Evolutionary conservation across 2,797 vertebrate genomes (phyloP), one percentile per base, ranked within the genome.

Genomic region (Geotrypetes seraphini): DNA sequence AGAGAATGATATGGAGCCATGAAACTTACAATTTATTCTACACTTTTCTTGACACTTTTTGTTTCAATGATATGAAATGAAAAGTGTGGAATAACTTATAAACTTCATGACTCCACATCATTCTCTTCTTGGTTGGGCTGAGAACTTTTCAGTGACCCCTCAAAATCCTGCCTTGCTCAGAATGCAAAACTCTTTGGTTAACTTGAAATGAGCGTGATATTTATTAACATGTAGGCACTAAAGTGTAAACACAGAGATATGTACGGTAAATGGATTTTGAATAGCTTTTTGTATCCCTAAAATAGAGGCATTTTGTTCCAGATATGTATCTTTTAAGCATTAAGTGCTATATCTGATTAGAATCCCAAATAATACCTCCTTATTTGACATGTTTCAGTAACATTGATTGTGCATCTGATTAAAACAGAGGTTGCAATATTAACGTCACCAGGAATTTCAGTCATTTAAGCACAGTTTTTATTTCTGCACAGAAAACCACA

Each of bases 321-420:
- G 69, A 58, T 36, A 36, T 47, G 61, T 48, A 74, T 36, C 51
- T 61, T 65, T 60, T 63, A 63, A 77, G 57, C 53, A 61, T 56
- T 29, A 13, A 62, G 53, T 58, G 47, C 60, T 49, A 51, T 49
- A 57, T 70, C 59, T 74, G 42, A 69, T 78, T 71, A 51, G 74
- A 67, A 76, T 62, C 66, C 61, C 62, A 79, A 75, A 75, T 69
- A 74, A 71, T 75, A 64, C 58, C 63, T 72, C 67, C 50, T 58
- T 50, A 69, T 65, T 75, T 71, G 67, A 71, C 69, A 61, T 31
- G 36, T 58, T 74, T 78, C 64, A 69, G 36, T 52, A 64, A 67
- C 53, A 62, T 71, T 67, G 70, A 66, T 73, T 70, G 53, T 58
- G 50, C 68, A 37, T 74, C n/a, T n/a, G n/a, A n/a, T n/a, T n/a